Evolutionary conservation across 1,140 invertebrate genomes (phyloP).

Genomic region (Drosophila willistoni): DNA sequence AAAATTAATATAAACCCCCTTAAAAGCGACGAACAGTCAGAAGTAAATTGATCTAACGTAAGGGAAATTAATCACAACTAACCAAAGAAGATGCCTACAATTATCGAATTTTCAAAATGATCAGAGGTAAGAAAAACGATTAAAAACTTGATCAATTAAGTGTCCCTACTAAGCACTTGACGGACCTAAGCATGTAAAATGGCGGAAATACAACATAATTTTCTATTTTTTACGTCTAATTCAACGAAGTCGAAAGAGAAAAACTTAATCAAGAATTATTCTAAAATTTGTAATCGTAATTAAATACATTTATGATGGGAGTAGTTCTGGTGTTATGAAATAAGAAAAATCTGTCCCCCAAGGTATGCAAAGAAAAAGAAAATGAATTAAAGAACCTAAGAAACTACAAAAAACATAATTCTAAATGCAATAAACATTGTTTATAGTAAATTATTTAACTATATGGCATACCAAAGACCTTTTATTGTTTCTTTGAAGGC

Average conservation of each 20-base stretch:
- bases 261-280: background rate
- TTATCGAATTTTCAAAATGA: conserved; percentile 2
- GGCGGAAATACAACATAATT: background rate
- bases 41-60: conserved; percentile 34
- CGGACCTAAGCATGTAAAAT: no score
- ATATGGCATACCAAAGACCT: background rate
- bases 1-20: conserved; percentile 21
- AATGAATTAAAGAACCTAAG: background rate
- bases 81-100: conserved; percentile 6
- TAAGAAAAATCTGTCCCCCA: no score
- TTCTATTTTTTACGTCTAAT: background rate
- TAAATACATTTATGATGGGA: no score
- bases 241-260: conserved; percentile 4
- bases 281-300: background rate
- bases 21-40: conserved; percentile 33
- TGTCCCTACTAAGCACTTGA: conserved; percentile 40
- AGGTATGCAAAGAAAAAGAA: background rate
- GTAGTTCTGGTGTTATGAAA: no score
- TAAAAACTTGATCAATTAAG: conserved; percentile 61
- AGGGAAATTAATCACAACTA: background rate
- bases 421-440: no score
- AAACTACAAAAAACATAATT: no score
- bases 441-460: background rate
- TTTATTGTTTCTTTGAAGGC: no score
- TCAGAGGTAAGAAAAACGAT: conserved; percentile 1